A percentile compares a stretch with the other conserved stretches of the same genome.
These are phyloP conservation scores for Gavialis gangeticus DNA, from an alignment of 2,113 vertebrate genomes.

Conservation along the genomic window DNA sequence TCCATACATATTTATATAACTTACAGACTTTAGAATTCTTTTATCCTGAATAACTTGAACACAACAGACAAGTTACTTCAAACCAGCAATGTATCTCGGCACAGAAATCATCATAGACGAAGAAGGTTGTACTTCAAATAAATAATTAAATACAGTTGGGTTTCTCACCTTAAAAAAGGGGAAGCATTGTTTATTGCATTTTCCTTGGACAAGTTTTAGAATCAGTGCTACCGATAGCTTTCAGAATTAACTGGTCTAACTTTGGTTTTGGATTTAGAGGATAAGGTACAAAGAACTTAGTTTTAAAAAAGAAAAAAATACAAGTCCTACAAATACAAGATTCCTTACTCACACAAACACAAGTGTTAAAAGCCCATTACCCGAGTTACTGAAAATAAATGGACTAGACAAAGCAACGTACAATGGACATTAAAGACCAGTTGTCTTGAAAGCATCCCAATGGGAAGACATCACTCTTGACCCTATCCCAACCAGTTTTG, in stretches of 20 bases:
- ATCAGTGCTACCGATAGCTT: slow-evolving; percentile 1
- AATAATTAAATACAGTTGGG: slow-evolving; percentile 49
- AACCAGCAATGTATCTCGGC: slow-evolving; percentile 56
- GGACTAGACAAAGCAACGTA: neutral
- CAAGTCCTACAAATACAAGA: neutral
- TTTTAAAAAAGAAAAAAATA: neutral
- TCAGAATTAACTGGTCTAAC: slow-evolving; percentile 2
- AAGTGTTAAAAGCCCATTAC: neutral
- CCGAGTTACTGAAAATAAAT: neutral
- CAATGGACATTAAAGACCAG: neutral
- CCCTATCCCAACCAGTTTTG: neutral
- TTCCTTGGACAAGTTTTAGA: slow-evolving; percentile 37
- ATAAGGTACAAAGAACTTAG: neutral
- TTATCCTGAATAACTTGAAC: slow-evolving; percentile 71
- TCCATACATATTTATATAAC: slow-evolving; percentile 73
- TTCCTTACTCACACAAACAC: too few species aligned
- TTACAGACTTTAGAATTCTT: slow-evolving; percentile 48
- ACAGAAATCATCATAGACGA: slow-evolving; percentile 39
- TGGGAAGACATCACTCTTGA: accelerated
- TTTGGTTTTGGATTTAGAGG: neutral
- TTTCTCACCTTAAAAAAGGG: slow-evolving; percentile 45
- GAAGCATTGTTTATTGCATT: slow-evolving; percentile 20
- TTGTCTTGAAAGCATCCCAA: neutral
- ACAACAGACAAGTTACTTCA: slow-evolving; percentile 66
- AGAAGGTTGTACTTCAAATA: neutral